Conservation (phyloP, 2,797 vertebrate genomes). For the Emydoidea blandingii region DNA sequence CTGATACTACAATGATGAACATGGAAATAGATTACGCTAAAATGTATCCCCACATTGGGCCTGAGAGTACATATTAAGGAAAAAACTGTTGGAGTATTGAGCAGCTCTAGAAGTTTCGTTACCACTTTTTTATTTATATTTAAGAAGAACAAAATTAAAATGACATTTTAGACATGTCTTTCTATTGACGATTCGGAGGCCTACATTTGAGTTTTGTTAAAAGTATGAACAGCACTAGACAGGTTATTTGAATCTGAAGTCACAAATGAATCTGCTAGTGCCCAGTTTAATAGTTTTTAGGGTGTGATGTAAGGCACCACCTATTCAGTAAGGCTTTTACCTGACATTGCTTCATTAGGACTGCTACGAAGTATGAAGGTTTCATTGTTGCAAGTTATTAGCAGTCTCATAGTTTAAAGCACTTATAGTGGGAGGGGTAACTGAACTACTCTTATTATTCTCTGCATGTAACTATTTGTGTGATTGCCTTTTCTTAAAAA, state of each 20-base stretch:
- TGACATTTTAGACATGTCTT: neutral
- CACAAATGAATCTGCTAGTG: slow-evolving; percentile 48
- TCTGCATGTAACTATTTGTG: slow-evolving; percentile 55
- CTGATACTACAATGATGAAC: fast-evolving
- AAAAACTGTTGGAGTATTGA: neutral
- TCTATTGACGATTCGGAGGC: neutral
- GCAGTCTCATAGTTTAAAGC: slow-evolving; percentile 33
- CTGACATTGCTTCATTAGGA: slow-evolving; percentile 63
- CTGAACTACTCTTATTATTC: slow-evolving; percentile 53
- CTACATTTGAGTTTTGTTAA: neutral
- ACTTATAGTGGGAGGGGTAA: slow-evolving; percentile 45
- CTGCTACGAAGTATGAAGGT: slow-evolving; percentile 64
- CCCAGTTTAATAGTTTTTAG: slow-evolving; percentile 57
- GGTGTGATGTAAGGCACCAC: slow-evolving; percentile 62
- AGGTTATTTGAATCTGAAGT: neutral
- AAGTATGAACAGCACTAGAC: neutral
- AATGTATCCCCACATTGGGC: neutral
- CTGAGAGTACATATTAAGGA: neutral
- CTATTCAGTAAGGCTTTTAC: slow-evolving; percentile 52
- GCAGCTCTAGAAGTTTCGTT: neutral
- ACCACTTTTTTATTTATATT: neutral
- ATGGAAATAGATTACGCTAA: neutral
- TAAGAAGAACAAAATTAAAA: neutral
- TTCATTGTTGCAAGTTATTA: neutral
- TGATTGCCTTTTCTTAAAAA: neutral